Evolutionary conservation across 1,140 invertebrate species (phyloP).

Genomic region (Penaeus chinensis): DNA sequence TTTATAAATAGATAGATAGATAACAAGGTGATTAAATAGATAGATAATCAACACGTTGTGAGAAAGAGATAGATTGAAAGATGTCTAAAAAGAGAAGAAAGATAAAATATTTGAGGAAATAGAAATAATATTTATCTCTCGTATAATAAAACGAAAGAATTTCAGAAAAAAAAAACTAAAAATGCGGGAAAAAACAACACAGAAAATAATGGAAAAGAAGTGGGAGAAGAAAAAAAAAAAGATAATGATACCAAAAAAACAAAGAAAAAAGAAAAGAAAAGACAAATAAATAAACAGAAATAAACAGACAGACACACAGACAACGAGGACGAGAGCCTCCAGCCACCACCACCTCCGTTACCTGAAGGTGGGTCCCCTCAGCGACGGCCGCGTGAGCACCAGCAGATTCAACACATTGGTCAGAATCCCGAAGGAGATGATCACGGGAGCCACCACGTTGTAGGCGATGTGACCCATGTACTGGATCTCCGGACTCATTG

Average conservation of each 20-base stretch:
- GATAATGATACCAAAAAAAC: too few species aligned
- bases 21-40: too few species aligned
- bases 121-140: too few species aligned
- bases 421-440: constrained; percentile 51
- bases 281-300: not conserved
- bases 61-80: too few species aligned
- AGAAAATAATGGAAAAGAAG: not conserved
- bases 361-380: constrained; percentile 46
- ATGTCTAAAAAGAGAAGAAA: too few species aligned
- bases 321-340: not conserved
- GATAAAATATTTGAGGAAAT: too few species aligned
- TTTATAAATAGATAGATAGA: too few species aligned
- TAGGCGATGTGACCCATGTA: constrained; percentile 55
- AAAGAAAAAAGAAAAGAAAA: too few species aligned
- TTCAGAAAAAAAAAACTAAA: too few species aligned
- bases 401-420: constrained; percentile 45
- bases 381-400: constrained; percentile 47
- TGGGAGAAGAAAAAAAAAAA: not conserved
- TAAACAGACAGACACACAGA: not conserved
- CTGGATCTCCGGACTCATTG: constrained; percentile 44
- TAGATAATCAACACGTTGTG: too few species aligned
- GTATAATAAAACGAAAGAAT: too few species aligned
- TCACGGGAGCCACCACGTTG: constrained; percentile 50
- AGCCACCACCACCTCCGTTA: not conserved
- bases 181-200: too few species aligned